Conservation (phyloP, 2,113 vertebrate species). For the Trogon melanurus region DNA sequence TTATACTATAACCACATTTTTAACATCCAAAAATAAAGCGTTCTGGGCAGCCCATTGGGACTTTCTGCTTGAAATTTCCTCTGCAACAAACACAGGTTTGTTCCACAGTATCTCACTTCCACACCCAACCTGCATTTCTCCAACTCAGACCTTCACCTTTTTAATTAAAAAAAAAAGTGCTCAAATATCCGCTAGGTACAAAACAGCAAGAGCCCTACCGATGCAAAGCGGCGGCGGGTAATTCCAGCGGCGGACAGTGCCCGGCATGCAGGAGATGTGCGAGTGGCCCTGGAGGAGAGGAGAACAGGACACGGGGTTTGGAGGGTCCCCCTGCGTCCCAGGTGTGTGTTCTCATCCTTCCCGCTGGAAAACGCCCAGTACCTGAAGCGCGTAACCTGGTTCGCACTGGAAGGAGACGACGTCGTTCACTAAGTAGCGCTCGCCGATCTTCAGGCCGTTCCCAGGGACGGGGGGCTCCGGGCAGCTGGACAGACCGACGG, state of each 20-base stretch:
- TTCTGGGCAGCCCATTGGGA: background rate
- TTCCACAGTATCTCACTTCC: background rate
- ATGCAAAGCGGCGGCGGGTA: slow-evolving; percentile 97
- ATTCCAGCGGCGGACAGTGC: slow-evolving; percentile 95
- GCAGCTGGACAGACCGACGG: slow-evolving; percentile 94
- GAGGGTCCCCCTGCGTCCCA: rapidly evolving
- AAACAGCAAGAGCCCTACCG: slow-evolving; percentile 75
- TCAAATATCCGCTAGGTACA: rapidly evolving
- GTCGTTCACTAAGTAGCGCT: slow-evolving; percentile 94
- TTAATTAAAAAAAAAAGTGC: too few species aligned
- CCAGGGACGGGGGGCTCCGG: slow-evolving; percentile 91
- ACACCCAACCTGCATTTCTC: background rate
- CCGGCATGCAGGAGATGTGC: slow-evolving; percentile 98
- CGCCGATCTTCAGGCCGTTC: slow-evolving; percentile 90
- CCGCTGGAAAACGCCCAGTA: background rate
- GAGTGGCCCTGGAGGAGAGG: slow-evolving; percentile 86
- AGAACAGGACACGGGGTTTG: background rate
- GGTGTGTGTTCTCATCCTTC: rapidly evolving
- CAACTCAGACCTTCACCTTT: background rate
- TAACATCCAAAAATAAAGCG: background rate
- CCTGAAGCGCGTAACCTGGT: slow-evolving; percentile 95
- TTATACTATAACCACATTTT: background rate
- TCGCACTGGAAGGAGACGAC: slow-evolving; percentile 98
- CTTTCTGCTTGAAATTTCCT: background rate
- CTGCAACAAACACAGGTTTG: background rate